These are phyloP conservation scores for Latrodectus geometricus DNA, from an alignment of 1,140 invertebrate genomes.

Conservation along the genomic window DNA sequence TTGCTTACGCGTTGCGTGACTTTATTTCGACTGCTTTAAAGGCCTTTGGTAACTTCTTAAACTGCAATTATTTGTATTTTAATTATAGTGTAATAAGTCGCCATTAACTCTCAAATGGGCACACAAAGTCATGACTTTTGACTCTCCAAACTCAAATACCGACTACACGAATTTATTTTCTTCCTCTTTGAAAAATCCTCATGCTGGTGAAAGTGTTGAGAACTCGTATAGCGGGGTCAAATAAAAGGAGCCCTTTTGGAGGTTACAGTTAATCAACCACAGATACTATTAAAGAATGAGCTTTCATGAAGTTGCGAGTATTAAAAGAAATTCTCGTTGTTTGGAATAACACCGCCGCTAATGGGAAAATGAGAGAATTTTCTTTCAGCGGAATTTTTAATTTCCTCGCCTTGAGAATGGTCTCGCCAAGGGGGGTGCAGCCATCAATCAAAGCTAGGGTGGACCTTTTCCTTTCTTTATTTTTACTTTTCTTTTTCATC, in stretches of 20 bases:
- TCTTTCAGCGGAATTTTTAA: constrained; percentile 42
- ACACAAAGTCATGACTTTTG: neutral
- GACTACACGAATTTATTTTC: neutral
- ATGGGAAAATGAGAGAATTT: constrained; percentile 1
- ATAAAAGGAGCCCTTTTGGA: neutral
- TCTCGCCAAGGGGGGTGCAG: neutral
- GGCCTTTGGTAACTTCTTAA: too few species aligned
- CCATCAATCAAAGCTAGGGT: neutral
- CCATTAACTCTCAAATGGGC: neutral
- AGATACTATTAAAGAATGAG: constrained; percentile 7
- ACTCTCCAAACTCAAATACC: neutral
- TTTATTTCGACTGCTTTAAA: too few species aligned
- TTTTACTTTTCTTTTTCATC: neutral
- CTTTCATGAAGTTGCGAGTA: neutral
- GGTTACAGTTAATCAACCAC: constrained; percentile 35
- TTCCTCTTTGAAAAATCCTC: neutral
- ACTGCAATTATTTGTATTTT: neutral
- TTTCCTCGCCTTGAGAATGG: constrained; percentile 2
- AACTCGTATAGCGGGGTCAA: neutral
- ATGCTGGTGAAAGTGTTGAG: neutral
- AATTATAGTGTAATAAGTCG: neutral
- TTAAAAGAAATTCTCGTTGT: neutral
- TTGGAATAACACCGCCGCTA: neutral
- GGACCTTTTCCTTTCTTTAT: neutral
- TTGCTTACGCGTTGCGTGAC: too few species aligned